Percentiles rank a stretch among this genome's conserved stretches.
Evolutionary conservation across 2,113 vertebrate species (phyloP).

Genomic region (Bostrychus sinensis): DNA sequence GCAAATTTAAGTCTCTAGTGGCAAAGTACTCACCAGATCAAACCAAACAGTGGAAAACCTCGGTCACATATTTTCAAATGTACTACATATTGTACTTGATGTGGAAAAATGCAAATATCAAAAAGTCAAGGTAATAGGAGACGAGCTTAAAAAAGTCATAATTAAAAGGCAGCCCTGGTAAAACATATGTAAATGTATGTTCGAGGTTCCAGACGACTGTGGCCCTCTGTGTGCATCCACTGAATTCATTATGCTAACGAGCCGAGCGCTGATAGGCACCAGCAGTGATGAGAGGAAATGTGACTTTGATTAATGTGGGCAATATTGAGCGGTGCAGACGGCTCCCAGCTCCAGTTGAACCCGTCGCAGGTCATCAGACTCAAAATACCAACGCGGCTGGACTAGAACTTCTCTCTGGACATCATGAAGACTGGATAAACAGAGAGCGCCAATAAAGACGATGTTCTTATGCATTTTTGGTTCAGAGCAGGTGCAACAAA

Average conservation of each 20-base stretch:
- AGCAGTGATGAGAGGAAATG: conserved; percentile 77
- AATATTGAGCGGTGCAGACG: conserved; percentile 72
- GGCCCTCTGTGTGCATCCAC: conserved; percentile 64
- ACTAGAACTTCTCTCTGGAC: too few relatives aligned
- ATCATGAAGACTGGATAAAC: too few relatives aligned
- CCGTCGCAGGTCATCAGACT: conserved; percentile 75
- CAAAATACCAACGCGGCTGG: conserved; percentile 64
- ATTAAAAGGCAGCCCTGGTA: not conserved
- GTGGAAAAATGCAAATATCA: not conserved
- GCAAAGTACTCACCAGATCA: not conserved
- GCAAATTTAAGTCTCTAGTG: too few relatives aligned
- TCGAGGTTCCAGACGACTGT: conserved; percentile 31
- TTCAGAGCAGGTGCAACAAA: too few relatives aligned
- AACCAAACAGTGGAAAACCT: not conserved
- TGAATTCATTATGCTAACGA: conserved; percentile 78
- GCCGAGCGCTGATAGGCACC: conserved; percentile 66
- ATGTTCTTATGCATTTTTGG: too few relatives aligned
- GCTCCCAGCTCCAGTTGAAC: conserved; percentile 72
- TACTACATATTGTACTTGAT: not conserved
- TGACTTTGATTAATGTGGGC: conserved; percentile 79
- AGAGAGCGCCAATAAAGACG: too few relatives aligned
- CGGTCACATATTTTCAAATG: not conserved
- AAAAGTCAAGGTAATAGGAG: not conserved
- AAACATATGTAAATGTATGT: conserved; percentile 12
- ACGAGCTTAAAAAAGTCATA: not conserved